Percentiles rank a stretch among this genome's conserved stretches.
Evolutionary conservation across 1,140 invertebrate genomes (phyloP).

Genomic region (Achroia grisella): DNA sequence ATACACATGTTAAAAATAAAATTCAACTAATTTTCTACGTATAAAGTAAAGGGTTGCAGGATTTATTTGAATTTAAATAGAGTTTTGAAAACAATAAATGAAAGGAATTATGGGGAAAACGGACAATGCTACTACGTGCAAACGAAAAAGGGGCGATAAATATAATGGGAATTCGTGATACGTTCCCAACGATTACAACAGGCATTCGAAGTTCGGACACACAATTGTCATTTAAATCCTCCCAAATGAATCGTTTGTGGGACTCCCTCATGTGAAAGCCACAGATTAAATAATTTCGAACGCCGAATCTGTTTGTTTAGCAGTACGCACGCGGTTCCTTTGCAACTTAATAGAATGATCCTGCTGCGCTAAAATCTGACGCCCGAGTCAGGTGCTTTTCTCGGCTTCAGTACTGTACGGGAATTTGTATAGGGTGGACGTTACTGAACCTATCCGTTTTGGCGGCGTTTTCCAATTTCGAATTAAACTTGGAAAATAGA

Average conservation of each 20-base stretch:
- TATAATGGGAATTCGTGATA: slow-evolving; percentile 17
- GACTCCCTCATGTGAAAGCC: slow-evolving; percentile 6
- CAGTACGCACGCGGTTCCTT: slow-evolving; percentile 6
- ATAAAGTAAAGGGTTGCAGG: too few species aligned
- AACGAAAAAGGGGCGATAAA: slow-evolving; percentile 12
- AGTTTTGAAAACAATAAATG: slow-evolving; percentile 1
- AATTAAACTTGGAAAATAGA: slow-evolving; percentile 4
- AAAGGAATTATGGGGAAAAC: slow-evolving; percentile 2
- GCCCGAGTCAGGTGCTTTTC: slow-evolving; percentile 8
- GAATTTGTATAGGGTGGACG: slow-evolving; percentile 8
- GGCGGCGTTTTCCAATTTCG: slow-evolving; percentile 7
- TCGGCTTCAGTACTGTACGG: slow-evolving; percentile 11
- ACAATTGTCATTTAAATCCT: slow-evolving; percentile 31
- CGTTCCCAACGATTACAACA: slow-evolving; percentile 16
- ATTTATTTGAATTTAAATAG: slow-evolving; percentile 1
- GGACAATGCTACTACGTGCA: slow-evolving; percentile 3
- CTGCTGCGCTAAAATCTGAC: slow-evolving; percentile 11
- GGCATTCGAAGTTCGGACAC: slow-evolving; percentile 10
- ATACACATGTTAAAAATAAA: too few species aligned
- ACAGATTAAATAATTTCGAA: slow-evolving; percentile 13
- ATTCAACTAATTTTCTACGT: too few species aligned
- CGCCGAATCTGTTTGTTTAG: background rate
- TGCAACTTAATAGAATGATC: slow-evolving; percentile 1
- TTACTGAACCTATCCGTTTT: background rate
- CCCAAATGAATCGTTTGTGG: slow-evolving; percentile 22